These are phyloP conservation scores for Patagioenas fasciata DNA, from an alignment of 2,113 vertebrate species.

Conservation along the genomic window DNA sequence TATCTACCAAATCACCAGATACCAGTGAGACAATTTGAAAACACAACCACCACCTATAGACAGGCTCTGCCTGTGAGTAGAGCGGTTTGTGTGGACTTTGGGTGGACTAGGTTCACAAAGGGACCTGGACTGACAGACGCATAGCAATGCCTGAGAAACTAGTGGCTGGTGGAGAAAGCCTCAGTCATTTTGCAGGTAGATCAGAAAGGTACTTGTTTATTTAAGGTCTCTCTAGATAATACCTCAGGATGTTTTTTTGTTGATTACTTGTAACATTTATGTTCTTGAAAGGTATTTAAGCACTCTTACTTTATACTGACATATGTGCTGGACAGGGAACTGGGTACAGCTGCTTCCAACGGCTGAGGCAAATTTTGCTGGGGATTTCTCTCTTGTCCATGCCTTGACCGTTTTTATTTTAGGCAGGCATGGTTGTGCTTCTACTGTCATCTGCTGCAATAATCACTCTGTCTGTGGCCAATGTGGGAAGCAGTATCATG, in stretches of 20 bases:
- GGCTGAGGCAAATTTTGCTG: not conserved
- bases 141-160: not conserved
- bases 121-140: not conserved
- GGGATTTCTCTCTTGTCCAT: not conserved
- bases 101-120: not conserved
- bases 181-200: not conserved
- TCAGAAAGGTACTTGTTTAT: not conserved
- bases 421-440: slow-evolving; percentile 76
- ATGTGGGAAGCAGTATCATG: slow-evolving; percentile 63
- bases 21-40: not conserved
- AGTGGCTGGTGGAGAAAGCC: not conserved
- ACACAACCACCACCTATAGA: not conserved
- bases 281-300: not conserved
- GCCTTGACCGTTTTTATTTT: not conserved
- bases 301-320: not conserved
- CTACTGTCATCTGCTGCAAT: slow-evolving; percentile 60
- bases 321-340: not conserved
- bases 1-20: not conserved
- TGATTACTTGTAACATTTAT: not conserved
- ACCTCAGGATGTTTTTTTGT: not conserved
- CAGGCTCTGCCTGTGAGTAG: not conserved
- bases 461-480: slow-evolving; percentile 52
- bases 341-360: not conserved
- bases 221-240: not conserved
- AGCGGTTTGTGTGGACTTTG: not conserved